Percentiles rank a stretch among this genome's conserved stretches.
Conservation (phyloP, 2,888 invertebrate species). For the Neoaliturus tenellus region DNA sequence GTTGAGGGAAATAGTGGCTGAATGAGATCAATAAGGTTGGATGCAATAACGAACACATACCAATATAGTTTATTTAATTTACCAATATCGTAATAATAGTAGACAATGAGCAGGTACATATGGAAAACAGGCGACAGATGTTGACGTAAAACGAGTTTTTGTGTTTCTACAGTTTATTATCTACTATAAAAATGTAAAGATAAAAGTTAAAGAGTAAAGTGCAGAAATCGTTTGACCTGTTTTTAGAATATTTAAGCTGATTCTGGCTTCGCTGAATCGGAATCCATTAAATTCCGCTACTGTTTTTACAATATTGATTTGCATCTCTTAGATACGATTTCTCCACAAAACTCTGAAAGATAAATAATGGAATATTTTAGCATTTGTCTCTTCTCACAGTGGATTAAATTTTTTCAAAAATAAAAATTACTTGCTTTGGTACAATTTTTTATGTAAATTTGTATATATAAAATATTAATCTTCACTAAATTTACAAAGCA, state of each 20-base stretch:
- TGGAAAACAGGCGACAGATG: conserved; percentile 25
- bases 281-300: too few species aligned
- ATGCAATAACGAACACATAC: conserved; percentile 39
- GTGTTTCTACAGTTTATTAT: not conserved
- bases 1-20: not conserved
- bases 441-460: too few species aligned
- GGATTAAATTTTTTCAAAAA: too few species aligned
- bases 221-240: not conserved
- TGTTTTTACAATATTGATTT: too few species aligned
- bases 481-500: not conserved
- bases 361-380: not conserved
- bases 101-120: conserved; percentile 37
- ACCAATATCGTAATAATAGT: conserved; percentile 23
- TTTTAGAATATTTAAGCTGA: too few species aligned
- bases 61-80: conserved; percentile 46
- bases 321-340: too few species aligned
- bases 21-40: conserved; percentile 5
- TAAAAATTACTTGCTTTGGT: too few species aligned
- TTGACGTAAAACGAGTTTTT: not conserved
- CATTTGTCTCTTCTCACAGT: not conserved
- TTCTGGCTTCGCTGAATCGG: too few species aligned
- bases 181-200: not conserved
- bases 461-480: not conserved
- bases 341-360: not conserved
- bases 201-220: not conserved